Conservation (phyloP, 2,113 vertebrate genomes). For the Cyprinodon variegatus region DNA sequence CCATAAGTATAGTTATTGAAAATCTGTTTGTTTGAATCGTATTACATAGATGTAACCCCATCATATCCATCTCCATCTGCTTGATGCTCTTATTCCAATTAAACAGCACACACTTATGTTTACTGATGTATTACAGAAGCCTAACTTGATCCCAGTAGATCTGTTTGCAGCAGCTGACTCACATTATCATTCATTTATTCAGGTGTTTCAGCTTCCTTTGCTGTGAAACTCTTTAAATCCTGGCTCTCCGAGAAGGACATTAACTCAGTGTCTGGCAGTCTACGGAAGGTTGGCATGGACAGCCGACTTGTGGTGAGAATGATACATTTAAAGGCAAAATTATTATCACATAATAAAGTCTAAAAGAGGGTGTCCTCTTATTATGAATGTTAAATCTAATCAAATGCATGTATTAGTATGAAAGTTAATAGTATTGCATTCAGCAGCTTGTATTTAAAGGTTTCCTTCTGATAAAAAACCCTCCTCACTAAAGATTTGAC, state of each 20-base stretch:
- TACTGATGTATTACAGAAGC: slow-evolving; percentile 34
- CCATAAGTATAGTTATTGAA: background rate
- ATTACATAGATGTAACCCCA: background rate
- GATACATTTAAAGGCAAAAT: background rate
- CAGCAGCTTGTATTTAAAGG: background rate
- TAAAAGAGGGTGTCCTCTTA: background rate
- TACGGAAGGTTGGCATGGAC: slow-evolving; percentile 97
- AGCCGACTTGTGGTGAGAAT: slow-evolving; percentile 91
- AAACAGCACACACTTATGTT: slow-evolving; percentile 38
- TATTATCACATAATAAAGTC: background rate
- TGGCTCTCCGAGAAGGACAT: slow-evolving; percentile 99
- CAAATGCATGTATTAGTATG: background rate
- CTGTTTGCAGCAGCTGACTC: slow-evolving; percentile 54
- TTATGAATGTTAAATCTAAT: slow-evolving; percentile 1
- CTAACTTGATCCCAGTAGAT: slow-evolving; percentile 55
- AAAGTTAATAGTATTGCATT: background rate
- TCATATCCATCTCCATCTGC: background rate
- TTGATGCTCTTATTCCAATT: slow-evolving; percentile 32
- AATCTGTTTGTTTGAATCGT: background rate
- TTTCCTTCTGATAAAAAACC: background rate
- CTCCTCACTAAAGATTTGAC: slow-evolving; percentile 17
- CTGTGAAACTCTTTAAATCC: slow-evolving; percentile 98
- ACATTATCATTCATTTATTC: slow-evolving; percentile 48
- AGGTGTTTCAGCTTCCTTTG: slow-evolving; percentile 96
- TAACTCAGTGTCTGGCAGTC: slow-evolving; percentile 90